Base-by-base conservation (phyloP, 2,888 invertebrate genomes). In the Eupithecia subfuscata region DNA sequence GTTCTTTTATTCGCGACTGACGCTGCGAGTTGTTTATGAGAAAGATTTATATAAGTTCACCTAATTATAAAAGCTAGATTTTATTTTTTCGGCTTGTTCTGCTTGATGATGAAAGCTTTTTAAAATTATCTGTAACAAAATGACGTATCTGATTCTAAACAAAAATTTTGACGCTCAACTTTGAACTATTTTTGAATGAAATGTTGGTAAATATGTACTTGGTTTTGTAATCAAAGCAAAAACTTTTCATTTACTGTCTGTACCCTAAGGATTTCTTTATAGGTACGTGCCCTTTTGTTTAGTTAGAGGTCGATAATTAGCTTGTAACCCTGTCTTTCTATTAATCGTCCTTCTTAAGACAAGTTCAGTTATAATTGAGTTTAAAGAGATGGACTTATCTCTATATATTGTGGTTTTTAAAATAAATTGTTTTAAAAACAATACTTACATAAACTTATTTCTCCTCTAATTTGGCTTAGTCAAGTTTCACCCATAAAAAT, bases 321-420 rank as follows among this genome's bases (percentile, higher is more conserved):
- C 37, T 40, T 22, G 40, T 16, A 25, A 48, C 11, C 25, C n/a
- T 69, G 70, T 73, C 63, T 52, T 73, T 34, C 60, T 69, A 64
- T 30, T 30, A 71, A 37, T 40, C 60, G 48, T 30, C 22, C 37
- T 64, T 71, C 74, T 76, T 73, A 75, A 78, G 74, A 75, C 76
- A 73, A 77, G 74, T 77, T 71, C 3, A 30, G 3, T 1, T 80
- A 78, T 73, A 72, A 71, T 74, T 73, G 70, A 74, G 71, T 79
- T 22, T 37, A 67, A 67, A 37, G 16, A 48, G 18, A 1, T 48
- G 7, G 1, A 48, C 48, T 18, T 18, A 48, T 18, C 48, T n/a
- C n/a, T n/a, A n/a, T n/a, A n/a, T n/a, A n/a, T n/a, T n/a, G 7
- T 18, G 18, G 18, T 48, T 9, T 43, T 14, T 5, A 43, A 43